Conservation (phyloP, 2,888 invertebrate genomes). For the Ichneumoninae sp. region DNA sequence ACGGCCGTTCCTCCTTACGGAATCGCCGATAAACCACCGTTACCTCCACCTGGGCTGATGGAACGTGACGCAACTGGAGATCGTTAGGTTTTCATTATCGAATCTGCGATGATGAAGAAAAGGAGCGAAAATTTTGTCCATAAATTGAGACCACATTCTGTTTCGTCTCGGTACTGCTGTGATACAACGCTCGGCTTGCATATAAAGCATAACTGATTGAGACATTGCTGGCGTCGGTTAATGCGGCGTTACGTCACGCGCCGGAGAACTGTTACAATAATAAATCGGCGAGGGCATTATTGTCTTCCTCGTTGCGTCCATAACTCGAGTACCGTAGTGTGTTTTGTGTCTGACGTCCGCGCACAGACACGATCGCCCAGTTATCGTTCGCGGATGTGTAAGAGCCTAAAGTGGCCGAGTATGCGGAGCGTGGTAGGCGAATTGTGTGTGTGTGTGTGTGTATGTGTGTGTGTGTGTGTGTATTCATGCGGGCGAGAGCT, state of each 20-base stretch:
- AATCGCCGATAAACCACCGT: conserved; percentile 30
- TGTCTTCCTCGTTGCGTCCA: conserved; percentile 72
- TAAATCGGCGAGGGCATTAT: conserved; percentile 79
- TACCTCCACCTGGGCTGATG: conserved; percentile 8
- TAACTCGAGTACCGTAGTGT: conserved; percentile 60
- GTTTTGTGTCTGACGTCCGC: conserved; percentile 51
- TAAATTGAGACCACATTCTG: conserved; percentile 65
- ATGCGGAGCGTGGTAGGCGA: conserved; percentile 23
- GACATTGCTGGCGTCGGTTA: conserved; percentile 74
- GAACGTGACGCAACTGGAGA: background rate
- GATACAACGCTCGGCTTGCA: conserved; percentile 39
- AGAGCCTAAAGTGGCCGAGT: conserved; percentile 54
- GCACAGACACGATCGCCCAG: conserved; percentile 46
- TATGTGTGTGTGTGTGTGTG: background rate
- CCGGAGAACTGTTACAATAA: conserved; percentile 75
- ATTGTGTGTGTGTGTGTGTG: conserved; percentile 8
- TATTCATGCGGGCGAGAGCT: conserved; percentile 57
- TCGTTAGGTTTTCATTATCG: background rate
- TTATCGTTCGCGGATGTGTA: conserved; percentile 36
- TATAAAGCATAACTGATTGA: conserved; percentile 72
- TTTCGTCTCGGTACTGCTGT: conserved; percentile 61
- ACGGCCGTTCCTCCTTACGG: conserved; percentile 68
- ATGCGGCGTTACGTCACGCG: conserved; percentile 78
- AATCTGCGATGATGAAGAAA: background rate
- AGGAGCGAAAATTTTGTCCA: conserved; percentile 32